Evolutionary conservation across 1,140 invertebrate species (phyloP), one percentile per base, ranked within the genome.

Genomic region (Conus betulinus): DNA sequence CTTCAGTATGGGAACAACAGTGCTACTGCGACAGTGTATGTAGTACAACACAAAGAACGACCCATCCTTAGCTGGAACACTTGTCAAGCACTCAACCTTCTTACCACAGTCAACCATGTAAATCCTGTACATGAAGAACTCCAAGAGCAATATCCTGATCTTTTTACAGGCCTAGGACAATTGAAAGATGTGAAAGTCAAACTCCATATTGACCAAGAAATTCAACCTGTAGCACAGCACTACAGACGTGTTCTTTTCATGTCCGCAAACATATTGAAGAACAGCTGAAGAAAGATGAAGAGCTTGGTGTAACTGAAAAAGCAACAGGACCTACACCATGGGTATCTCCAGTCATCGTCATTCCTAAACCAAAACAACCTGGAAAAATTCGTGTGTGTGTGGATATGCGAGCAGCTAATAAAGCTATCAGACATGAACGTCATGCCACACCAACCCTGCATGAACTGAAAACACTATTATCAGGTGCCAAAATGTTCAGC

Each of bases 371-470:
- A 63, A 89, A 89, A 78, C 85, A 78, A 11, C 82, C 84, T 0
- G 71, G 88, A 17, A 67, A 90, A 76, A 86, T 92, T 3, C 39
- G 89, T 23, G 84, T 91, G 0, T 92, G 89, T 60, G 89, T 91
- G 8, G 91, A 93, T 84, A 93, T 92, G 91, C 71, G 89, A 25
- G 39, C 23, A 67, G 53, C 89, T 0, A 91, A 91, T 81, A 57
- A 89, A 86, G 89, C 88, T 10, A 88, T 93, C 39, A 25, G 78
- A 81, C 25, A 89, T 17, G 71, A 88, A 86, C 52, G 89, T 60
- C 91, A 92, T 74, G 74, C 87, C 11, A 86, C 67, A 11, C 91
- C 90, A 15, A 92, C 91, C 13, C 83, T 91, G 10, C 84, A 91
- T 63, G 87, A 90, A 23, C 85, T 89, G 10, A 85, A n/a, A n/a